A percentile compares a stretch with the other conserved stretches of the same genome.
Conservation (phyloP, 2,113 vertebrate genomes). For the Calyptomena viridis region DNA sequence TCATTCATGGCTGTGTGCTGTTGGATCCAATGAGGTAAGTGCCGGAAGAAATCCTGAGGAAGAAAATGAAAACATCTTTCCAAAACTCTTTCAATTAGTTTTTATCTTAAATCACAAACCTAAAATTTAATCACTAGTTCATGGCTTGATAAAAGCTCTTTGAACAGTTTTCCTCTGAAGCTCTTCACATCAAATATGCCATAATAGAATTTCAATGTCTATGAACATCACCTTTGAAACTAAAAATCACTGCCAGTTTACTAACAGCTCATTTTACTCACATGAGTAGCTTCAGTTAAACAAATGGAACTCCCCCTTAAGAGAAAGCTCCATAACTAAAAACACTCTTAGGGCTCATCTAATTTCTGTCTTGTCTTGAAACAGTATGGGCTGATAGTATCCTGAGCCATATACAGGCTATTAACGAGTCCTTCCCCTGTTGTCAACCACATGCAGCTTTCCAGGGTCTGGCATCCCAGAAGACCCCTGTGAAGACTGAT, state of each 20-base stretch:
- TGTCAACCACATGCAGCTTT: background rate
- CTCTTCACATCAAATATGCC: background rate
- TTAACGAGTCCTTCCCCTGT: background rate
- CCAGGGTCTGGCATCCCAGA: background rate
- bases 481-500: background rate
- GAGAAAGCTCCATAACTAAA: background rate
- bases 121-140: background rate
- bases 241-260: background rate
- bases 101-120: background rate
- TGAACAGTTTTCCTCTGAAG: background rate
- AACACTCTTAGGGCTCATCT: background rate
- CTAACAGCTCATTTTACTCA: background rate
- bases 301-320: background rate
- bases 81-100: background rate
- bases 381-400: background rate
- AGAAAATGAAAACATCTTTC: background rate
- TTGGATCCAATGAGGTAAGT: constrained; percentile 86
- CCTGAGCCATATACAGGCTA: background rate
- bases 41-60: constrained; percentile 76
- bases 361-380: background rate
- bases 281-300: background rate
- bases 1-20: constrained; percentile 98
- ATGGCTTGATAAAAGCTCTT: background rate
- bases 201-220: background rate
- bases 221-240: background rate